Conservation (phyloP, 2,797 vertebrate genomes). For the Cirrhinus molitorella region DNA sequence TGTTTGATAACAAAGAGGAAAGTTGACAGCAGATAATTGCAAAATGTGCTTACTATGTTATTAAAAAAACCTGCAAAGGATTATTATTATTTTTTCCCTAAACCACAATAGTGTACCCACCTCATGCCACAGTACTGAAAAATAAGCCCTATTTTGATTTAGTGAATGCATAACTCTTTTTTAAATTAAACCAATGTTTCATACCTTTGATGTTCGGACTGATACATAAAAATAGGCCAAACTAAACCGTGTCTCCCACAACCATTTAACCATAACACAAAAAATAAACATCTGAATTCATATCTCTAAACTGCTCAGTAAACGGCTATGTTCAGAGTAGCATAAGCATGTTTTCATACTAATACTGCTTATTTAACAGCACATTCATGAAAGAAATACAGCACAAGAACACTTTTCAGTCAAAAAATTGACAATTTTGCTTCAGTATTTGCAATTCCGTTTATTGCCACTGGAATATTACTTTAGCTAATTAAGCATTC, state of each 20-base stretch:
- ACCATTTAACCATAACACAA: neutral
- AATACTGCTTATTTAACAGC: too few relatives aligned
- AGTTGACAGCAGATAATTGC: neutral
- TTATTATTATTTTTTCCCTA: neutral
- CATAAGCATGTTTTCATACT: neutral
- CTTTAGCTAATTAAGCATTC: neutral
- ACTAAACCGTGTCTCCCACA: neutral
- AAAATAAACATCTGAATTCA: neutral
- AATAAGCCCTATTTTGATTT: neutral
- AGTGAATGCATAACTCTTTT: neutral
- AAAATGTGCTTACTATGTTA: neutral
- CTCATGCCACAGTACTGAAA: neutral
- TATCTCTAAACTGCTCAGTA: neutral
- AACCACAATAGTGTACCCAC: neutral
- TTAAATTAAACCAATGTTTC: neutral
- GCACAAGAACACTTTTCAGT: neutral
- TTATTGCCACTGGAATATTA: neutral
- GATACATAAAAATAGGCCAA: neutral
- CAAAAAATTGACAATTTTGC: neutral
- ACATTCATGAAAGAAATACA: neutral
- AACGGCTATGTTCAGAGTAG: neutral
- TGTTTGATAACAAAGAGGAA: neutral
- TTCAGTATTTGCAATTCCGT: neutral
- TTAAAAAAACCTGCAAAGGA: neutral
- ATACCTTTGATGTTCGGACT: neutral